Conservation (phyloP, 2,888 invertebrate species). For the Leptogaster cylindrica region DNA sequence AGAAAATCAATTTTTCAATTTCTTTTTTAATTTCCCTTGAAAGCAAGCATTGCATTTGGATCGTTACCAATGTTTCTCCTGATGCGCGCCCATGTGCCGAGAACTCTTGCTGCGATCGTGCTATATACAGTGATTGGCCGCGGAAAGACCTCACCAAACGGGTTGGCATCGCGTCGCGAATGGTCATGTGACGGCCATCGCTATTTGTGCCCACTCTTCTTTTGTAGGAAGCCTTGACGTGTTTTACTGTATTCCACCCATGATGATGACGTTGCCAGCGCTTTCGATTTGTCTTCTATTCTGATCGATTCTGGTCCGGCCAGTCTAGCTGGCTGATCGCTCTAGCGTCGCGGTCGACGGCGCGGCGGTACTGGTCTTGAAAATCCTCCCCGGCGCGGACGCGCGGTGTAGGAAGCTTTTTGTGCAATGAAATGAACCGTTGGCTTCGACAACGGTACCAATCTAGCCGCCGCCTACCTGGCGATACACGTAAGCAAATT, state of each 20-base stretch:
- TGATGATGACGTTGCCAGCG: constrained; percentile 13
- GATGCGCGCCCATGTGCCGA: not conserved
- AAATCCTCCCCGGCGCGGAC: too few species aligned
- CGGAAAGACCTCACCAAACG: constrained; percentile 26
- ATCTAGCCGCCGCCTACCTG: constrained; percentile 29
- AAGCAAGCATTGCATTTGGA: not conserved
- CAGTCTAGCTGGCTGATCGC: not conserved
- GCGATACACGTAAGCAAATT: constrained; percentile 37
- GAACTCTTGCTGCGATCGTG: constrained; percentile 27
- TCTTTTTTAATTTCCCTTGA: constrained; percentile 36
- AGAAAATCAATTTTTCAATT: constrained; percentile 35
- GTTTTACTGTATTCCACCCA: constrained; percentile 1
- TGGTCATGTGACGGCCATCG: constrained; percentile 24
- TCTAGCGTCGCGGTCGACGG: not conserved
- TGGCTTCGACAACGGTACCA: constrained; percentile 42
- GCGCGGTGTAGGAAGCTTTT: constrained; percentile 31
- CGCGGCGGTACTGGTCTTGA: too few species aligned
- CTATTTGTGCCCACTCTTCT: not conserved
- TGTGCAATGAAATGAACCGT: constrained; percentile 39
- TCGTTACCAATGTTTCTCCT: too few species aligned
- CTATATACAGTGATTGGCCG: constrained; percentile 34
- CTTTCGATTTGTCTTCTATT: too few species aligned
- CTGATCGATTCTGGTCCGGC: too few species aligned
- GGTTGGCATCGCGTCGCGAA: constrained; percentile 26
- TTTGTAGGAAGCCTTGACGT: constrained; percentile 13